phyloP scores from a whole-genome alignment of 2,888 invertebrate genomes.

The Spisula solida region DNA sequence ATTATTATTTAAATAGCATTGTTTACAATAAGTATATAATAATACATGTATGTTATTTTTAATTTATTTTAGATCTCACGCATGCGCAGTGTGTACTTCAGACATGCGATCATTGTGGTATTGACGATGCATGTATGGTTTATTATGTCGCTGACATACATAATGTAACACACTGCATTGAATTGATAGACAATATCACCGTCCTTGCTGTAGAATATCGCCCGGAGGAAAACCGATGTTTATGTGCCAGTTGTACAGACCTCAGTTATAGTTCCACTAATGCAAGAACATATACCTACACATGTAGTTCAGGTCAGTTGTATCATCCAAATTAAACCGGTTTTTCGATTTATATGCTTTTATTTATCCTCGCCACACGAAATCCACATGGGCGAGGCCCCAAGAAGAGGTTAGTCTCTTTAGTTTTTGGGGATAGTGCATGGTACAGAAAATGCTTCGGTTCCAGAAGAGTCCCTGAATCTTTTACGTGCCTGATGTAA shows the following conservation, averaged over 20 bases:
- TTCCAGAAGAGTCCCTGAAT: too few species aligned
- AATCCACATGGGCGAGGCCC: too few species aligned
- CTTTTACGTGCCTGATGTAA: too few species aligned
- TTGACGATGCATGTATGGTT: background rate
- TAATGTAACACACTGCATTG: background rate
- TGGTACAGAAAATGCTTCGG: too few species aligned
- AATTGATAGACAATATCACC: background rate
- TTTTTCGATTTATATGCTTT: too few species aligned
- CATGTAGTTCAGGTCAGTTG: background rate
- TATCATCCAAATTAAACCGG: too few species aligned
- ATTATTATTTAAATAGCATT: too few species aligned
- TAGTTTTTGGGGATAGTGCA: too few species aligned
- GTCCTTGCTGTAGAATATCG: background rate
- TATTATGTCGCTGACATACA: background rate
- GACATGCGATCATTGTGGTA: background rate
- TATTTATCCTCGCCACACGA: too few species aligned
- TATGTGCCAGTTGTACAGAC: background rate
- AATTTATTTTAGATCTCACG: background rate
- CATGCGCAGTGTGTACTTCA: background rate
- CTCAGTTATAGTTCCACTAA: background rate
- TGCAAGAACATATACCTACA: background rate
- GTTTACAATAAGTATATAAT: too few species aligned
- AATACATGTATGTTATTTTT: too few species aligned
- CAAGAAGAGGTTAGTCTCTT: too few species aligned
- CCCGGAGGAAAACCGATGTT: background rate